Conservation (phyloP, 2,113 vertebrate species). For the Aix galericulata region DNA sequence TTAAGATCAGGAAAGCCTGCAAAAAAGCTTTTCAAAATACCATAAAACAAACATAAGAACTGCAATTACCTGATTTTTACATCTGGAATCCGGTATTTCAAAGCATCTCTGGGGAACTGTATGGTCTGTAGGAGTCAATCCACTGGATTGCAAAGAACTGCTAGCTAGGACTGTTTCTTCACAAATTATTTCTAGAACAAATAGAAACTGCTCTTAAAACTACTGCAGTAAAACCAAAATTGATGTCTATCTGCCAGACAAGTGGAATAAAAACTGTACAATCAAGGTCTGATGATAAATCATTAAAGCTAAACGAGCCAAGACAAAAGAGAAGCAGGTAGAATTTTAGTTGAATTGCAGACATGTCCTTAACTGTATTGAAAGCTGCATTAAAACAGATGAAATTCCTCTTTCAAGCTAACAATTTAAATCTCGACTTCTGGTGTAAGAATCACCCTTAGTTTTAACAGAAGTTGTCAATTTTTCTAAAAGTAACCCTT, state of each 20-base stretch:
- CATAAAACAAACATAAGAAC: not conserved
- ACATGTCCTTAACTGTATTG: not conserved
- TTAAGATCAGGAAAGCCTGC: not conserved
- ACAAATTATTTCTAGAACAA: conserved; percentile 77
- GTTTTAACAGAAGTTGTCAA: not conserved
- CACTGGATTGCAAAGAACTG: conserved; percentile 74
- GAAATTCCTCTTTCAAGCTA: not conserved
- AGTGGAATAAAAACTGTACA: not conserved
- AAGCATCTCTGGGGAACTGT: conserved; percentile 80
- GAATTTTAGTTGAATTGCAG: not conserved
- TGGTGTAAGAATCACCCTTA: not conserved
- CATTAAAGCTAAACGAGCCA: not conserved
- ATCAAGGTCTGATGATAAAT: not conserved
- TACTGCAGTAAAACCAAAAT: not conserved
- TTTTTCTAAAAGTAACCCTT: not conserved
- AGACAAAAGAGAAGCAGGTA: not conserved
- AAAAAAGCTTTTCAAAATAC: not conserved
- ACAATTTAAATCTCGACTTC: not conserved
- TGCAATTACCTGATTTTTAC: conserved; percentile 75
- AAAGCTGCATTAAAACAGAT: not conserved
- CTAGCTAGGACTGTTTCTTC: conserved; percentile 82
- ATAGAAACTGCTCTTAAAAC: conserved; percentile 22
- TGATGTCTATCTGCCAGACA: not conserved
- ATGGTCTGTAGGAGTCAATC: conserved; percentile 80
- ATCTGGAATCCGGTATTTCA: conserved; percentile 72